Base-by-base conservation (phyloP, 2,113 vertebrate species). In the Pelodiscus sinensis region DNA sequence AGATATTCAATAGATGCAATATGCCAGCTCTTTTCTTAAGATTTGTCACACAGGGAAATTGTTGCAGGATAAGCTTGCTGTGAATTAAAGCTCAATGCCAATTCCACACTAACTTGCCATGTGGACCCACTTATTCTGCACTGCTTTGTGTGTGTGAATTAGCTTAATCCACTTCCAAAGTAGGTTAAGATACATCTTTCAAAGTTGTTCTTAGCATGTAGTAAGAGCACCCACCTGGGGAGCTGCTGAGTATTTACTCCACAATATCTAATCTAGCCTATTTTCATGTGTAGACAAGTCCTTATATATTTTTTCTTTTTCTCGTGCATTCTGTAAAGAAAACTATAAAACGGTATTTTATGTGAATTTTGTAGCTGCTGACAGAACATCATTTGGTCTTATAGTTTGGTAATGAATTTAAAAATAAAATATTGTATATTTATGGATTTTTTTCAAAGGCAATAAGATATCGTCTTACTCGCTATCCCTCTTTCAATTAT, bases 371-470 rank as follows among this genome's bases (percentile, higher is more conserved):
- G 5, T 21, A 71, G 8, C 89, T 77, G 85, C 11, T 82, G 84
- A 89, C 73, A 90, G 54, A 29, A 13, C 15, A 57, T 88, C 86
- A 84, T 51, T 38, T 71, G 16, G 25, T 86, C 92, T 50, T 86
- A 88, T 31, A 94, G 60, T 51, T 86, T 88, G 0, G 5, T 15
- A 7, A 38, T 1, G 85, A 81, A 88, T 81, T 71, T 86, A 62
- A 81, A 52, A 80, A 85, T 52, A 4, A 27, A 1, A 51, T 57
- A 6, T 58, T 84, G 13, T 27, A 21, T 58, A 79, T 90, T 38
- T 24, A 31, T 9, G 75, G 44, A 44, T 44, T 44, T 44, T 44
- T 44, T 44, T 44, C 44, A 44, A 6, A 44, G 44, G 44, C 44
- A 44, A 44, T 44, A 44, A 44, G 44, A 44, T 44, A 44, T 44